A percentile compares a stretch with the other conserved stretches of the same genome.
Evolutionary conservation across 2,888 invertebrate species (phyloP).

Genomic region (Linnaemya tessellans): DNA sequence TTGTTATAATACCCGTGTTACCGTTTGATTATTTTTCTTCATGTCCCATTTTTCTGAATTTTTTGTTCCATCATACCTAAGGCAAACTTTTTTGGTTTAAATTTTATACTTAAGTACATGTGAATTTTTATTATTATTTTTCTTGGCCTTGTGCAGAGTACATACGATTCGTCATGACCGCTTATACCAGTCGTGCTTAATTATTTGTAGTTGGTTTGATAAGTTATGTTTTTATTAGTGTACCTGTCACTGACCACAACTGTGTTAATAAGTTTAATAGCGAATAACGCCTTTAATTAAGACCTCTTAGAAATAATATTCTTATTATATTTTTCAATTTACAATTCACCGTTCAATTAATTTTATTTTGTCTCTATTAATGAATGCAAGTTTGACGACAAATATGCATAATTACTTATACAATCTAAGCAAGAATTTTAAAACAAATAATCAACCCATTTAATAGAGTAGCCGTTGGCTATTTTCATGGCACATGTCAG

Average conservation of each 20-base stretch:
- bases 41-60: no score
- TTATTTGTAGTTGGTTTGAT: no score
- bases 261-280: background rate
- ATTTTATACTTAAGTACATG: no score
- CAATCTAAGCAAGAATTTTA: background rate
- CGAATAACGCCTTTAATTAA: background rate
- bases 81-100: no score
- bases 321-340: background rate
- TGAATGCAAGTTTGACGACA: slow-evolving; percentile 15
- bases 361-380: slow-evolving; percentile 12
- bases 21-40: no score
- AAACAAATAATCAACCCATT: slow-evolving; percentile 46
- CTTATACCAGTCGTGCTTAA: no score
- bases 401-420: slow-evolving; percentile 9
- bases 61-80: no score
- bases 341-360: background rate
- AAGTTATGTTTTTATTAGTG: background rate
- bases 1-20: no score
- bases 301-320: background rate
- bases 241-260: background rate
- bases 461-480: slow-evolving; percentile 22
- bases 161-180: no score
- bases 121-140: no score
- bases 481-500: slow-evolving; percentile 29
- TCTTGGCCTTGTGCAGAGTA: no score